Conservation (phyloP, 1,140 invertebrate genomes). For the Brachionus rotundiformis region DNA sequence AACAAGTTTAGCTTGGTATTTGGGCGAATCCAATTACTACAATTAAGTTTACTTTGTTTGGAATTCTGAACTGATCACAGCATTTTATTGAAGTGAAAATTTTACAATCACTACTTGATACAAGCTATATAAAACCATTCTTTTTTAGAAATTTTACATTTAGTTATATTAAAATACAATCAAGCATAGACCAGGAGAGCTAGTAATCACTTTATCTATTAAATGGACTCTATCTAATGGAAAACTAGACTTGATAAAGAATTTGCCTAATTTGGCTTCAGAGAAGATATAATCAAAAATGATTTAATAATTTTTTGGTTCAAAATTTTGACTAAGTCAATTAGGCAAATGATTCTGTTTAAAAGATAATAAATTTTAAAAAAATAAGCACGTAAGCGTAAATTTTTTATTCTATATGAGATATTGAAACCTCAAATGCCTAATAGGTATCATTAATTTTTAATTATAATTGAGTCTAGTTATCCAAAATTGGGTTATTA, state of each 20-base stretch:
- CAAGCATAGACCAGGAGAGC: not conserved
- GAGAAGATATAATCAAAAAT: not conserved
- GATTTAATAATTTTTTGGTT: not conserved
- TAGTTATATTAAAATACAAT: not conserved
- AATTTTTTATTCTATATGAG: not conserved
- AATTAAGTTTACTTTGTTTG: not conserved
- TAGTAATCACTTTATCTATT: not conserved
- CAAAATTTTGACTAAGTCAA: not conserved
- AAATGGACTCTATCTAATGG: not conserved
- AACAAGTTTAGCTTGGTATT: not conserved
- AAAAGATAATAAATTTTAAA: conserved; percentile 9
- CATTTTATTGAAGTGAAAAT: not conserved
- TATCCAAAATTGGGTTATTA: conserved; percentile 31
- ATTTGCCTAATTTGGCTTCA: too few relatives aligned
- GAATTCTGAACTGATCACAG: not conserved
- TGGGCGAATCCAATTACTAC: not conserved
- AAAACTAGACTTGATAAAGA: not conserved
- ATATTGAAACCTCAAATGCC: not conserved
- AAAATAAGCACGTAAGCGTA: not conserved
- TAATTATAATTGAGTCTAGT: conserved; percentile 32
- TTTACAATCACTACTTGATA: not conserved
- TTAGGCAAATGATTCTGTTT: not conserved
- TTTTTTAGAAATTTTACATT: not conserved
- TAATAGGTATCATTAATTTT: conserved; percentile 42
- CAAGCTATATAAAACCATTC: not conserved